Evolutionary conservation across 2,113 vertebrate species (phyloP), one percentile per base, ranked within the genome.

Genomic region (Phaetusa simplex): DNA sequence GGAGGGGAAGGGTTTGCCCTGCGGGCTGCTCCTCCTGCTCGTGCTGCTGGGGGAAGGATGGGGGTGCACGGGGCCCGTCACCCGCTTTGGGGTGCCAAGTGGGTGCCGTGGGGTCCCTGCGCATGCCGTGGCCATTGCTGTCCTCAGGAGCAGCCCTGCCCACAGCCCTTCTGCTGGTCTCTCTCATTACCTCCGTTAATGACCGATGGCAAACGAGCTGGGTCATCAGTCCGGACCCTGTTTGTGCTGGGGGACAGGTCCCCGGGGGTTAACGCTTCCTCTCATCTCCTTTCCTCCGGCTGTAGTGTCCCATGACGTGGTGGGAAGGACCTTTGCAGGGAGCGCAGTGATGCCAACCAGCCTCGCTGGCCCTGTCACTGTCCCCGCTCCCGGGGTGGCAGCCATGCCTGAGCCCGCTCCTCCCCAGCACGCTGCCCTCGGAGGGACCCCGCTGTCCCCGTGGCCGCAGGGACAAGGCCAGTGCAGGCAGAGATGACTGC

Each of bases 51-150:
- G 59, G 82, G 45, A 23, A 21, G 29, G 13, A 12, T 15, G 24
- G 20, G 45, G 38, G 7, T 43, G 6, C 2, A 0, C 0, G 22
- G 47, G 47, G 62, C 21, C 1, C 1, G 34, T 21, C 59, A 66
- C 59, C 38, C 11, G 13, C 17, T 55, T 81, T 74, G 4, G 9
- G 45, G 59, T 53, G 40, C 49, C 42, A 27, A 12, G 27, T 8
- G 56, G 43, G 50, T 80, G 66, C 66, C 43, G 20, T 0, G 2
- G 23, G 38, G 34, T 49, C 27, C 52, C 20, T n/a, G 34, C 45
- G 23, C 14, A 21, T 23, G 38, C 65, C 62, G 43, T 55, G 27
- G 11, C 69, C 36, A 0, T 14, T 14, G 36, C 32, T 65, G 61
- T 58, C 69, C 53, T 29, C 27, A 34, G 49, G 40, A 32, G 4